Evolutionary conservation across 2,888 invertebrate genomes (phyloP).

Genomic region (Spodoptera exigua): DNA sequence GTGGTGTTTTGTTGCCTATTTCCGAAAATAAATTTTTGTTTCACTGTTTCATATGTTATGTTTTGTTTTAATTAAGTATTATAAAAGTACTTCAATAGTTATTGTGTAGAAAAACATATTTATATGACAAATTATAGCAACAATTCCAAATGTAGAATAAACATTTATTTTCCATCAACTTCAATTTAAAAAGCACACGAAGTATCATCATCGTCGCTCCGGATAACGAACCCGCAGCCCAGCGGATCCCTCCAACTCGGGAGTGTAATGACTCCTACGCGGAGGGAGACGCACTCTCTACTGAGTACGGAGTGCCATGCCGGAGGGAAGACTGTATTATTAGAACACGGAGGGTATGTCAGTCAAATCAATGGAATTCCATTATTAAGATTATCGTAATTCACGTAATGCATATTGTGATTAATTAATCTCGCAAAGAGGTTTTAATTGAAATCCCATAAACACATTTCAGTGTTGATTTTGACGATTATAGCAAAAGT

Average conservation of each 20-base stretch:
- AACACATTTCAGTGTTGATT: constrained; percentile 3
- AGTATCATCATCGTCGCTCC: constrained; percentile 8
- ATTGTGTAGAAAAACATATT: too few species aligned
- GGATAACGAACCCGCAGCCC: constrained; percentile 43
- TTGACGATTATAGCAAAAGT: constrained; percentile 28
- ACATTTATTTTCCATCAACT: too few species aligned
- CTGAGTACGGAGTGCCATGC: too few species aligned
- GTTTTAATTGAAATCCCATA: neutral
- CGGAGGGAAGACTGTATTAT: constrained; percentile 29
- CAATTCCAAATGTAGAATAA: too few species aligned
- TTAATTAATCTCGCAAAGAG: neutral
- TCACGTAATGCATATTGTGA: constrained; percentile 16
- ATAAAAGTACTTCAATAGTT: too few species aligned
- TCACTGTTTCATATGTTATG: too few species aligned
- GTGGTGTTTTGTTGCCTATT: too few species aligned
- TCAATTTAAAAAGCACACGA: too few species aligned
- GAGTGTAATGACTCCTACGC: constrained; percentile 49
- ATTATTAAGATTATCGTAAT: constrained; percentile 33
- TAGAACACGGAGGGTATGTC: constrained; percentile 44
- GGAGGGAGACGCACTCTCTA: constrained; percentile 8
- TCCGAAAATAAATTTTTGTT: too few species aligned
- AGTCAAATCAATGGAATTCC: constrained; percentile 30
- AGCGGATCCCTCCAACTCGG: constrained; percentile 25
- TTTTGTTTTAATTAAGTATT: too few species aligned
- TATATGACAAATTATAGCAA: too few species aligned